Percentiles rank a stretch among this genome's conserved stretches.
Conservation (phyloP, 2,797 vertebrate genomes). For the Neostethus bicornis region DNA sequence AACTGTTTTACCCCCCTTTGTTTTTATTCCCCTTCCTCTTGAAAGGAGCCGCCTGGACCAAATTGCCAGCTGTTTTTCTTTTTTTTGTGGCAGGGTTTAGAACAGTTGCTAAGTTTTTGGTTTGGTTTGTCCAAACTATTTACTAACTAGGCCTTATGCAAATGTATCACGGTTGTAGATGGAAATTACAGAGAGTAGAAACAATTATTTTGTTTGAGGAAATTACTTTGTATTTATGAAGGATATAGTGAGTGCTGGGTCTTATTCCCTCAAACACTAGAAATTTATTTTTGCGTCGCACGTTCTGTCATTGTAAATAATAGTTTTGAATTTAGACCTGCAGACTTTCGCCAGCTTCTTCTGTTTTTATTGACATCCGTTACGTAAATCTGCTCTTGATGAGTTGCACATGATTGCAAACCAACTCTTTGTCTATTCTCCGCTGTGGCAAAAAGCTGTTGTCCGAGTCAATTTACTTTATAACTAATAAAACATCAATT, state of each 20-base stretch:
- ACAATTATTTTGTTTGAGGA: too few species aligned
- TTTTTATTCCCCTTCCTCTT: background rate
- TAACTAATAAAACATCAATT: slow-evolving; percentile 20
- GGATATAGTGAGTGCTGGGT: background rate
- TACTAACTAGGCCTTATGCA: background rate
- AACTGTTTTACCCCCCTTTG: background rate
- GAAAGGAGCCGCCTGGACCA: background rate
- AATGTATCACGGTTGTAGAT: background rate
- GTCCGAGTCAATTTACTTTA: slow-evolving; percentile 26
- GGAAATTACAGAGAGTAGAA: too few species aligned
- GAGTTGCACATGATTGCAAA: slow-evolving; percentile 39
- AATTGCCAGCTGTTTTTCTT: background rate
- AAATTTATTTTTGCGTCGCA: slow-evolving; percentile 2
- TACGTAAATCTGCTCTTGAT: slow-evolving; percentile 49
- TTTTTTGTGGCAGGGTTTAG: background rate
- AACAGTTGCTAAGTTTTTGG: background rate
- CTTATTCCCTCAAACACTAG: background rate
- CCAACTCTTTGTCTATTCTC: slow-evolving; percentile 26
- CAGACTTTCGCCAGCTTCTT: slow-evolving; percentile 58
- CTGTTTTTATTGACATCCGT: slow-evolving; percentile 68
- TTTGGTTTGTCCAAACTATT: background rate
- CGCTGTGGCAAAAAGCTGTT: slow-evolving; percentile 27
- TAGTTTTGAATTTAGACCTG: slow-evolving; percentile 48
- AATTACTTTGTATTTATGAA: background rate
- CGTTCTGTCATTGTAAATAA: slow-evolving; percentile 17